Evolutionary conservation across 1,140 invertebrate species (phyloP).

Genomic region (Drosophila watanabei): DNA sequence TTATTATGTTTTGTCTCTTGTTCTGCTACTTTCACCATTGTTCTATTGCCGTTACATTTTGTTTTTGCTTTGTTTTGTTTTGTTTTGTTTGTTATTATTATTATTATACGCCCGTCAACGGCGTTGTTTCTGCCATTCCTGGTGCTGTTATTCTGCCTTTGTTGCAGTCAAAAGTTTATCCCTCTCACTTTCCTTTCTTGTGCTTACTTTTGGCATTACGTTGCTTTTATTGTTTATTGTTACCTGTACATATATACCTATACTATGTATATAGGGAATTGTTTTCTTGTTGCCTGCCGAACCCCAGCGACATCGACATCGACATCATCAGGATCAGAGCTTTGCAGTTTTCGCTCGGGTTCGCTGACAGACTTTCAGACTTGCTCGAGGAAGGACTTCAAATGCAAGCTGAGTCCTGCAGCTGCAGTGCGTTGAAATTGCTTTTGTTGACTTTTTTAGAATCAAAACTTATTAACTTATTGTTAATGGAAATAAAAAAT

Average conservation of each 20-base stretch:
- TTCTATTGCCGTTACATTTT: conserved; percentile 63
- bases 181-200: conserved; percentile 24
- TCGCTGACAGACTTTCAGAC: conserved; percentile 20
- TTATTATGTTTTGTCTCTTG: conserved; percentile 80
- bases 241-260: conserved; percentile 26
- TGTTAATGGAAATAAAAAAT: conserved; percentile 5
- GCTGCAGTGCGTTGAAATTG: conserved; percentile 10
- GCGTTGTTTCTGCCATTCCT: conserved; percentile 42
- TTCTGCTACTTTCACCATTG: conserved; percentile 74
- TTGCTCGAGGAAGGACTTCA: neutral
- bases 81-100: conserved; percentile 63
- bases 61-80: conserved; percentile 54
- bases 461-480: conserved; percentile 13
- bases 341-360: conserved; percentile 22
- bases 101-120: conserved; percentile 64
- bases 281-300: conserved; percentile 37
- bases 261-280: conserved; percentile 6
- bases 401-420: conserved; percentile 12
- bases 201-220: conserved; percentile 49
- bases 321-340: conserved; percentile 32
- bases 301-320: conserved; percentile 14
- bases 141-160: conserved; percentile 25
- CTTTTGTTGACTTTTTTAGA: conserved; percentile 4
- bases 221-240: conserved; percentile 56
- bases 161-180: conserved; percentile 52